These are phyloP conservation scores for Heliconius himera DNA, from an alignment of 1,140 invertebrate species.

Conservation along the genomic window DNA sequence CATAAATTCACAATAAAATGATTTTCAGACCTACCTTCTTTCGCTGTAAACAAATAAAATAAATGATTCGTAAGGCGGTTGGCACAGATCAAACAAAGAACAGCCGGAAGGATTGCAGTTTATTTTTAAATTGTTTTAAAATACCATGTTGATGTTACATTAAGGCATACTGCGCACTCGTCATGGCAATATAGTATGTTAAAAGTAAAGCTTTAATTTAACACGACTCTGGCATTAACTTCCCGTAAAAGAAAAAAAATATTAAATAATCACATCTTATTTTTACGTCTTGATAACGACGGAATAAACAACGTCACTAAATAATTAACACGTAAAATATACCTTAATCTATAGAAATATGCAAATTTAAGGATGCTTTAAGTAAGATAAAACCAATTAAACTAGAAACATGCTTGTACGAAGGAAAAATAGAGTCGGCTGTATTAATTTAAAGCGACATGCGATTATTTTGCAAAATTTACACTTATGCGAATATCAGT, in stretches of 20 bases:
- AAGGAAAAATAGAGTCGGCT: slow-evolving; percentile 20
- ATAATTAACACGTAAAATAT: not conserved
- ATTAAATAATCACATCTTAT: not conserved
- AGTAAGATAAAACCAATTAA: slow-evolving; percentile 3
- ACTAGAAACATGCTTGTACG: not conserved
- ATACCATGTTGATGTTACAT: slow-evolving; percentile 23
- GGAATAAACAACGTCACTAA: slow-evolving; percentile 24
- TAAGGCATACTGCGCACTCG: slow-evolving; percentile 21
- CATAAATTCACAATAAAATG: not conserved
- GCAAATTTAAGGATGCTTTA: not conserved
- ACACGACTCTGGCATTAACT: not conserved
- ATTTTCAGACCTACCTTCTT: slow-evolving; percentile 63
- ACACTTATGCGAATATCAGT: not conserved
- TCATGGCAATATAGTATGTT: not conserved
- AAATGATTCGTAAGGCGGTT: slow-evolving; percentile 45
- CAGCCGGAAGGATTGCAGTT: slow-evolving; percentile 44
- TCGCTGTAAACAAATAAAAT: slow-evolving; percentile 67
- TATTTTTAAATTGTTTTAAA: slow-evolving; percentile 50
- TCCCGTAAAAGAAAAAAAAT: not conserved
- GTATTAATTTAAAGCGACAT: not conserved
- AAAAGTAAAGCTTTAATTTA: not conserved
- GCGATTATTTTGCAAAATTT: not conserved
- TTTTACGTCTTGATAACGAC: not conserved
- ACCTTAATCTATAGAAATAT: not conserved
- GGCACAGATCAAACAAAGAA: slow-evolving; percentile 56